phyloP scores from a whole-genome alignment of 2,888 invertebrate species.

The Leptinotarsa haldemani region DNA sequence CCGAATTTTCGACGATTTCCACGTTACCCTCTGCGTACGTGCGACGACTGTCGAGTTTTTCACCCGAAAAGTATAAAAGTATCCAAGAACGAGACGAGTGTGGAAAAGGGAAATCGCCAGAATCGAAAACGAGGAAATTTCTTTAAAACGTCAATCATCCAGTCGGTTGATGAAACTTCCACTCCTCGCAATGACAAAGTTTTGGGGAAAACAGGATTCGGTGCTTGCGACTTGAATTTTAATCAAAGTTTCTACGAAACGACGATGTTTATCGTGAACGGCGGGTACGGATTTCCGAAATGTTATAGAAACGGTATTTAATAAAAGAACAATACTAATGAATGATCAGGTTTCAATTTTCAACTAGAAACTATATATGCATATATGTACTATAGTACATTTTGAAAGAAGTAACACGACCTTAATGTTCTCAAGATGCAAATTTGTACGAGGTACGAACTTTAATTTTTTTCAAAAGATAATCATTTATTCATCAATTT shows the following conservation, averaged over 20 bases:
- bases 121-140: conserved; percentile 55
- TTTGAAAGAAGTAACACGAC: too few relatives aligned
- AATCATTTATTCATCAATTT: too few relatives aligned
- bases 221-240: conserved; percentile 25
- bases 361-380: too few relatives aligned
- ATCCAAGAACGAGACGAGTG: conserved; percentile 15
- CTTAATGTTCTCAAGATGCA: too few relatives aligned
- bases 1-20: conserved; percentile 9
- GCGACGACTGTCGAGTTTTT: conserved; percentile 16
- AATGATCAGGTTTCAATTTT: too few relatives aligned
- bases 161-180: conserved; percentile 50
- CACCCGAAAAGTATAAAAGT: conserved; percentile 15
- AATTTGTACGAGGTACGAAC: too few relatives aligned
- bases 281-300: neutral
- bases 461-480: too few relatives aligned
- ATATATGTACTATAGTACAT: too few relatives aligned
- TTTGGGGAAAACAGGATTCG: conserved; percentile 42
- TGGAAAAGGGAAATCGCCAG: conserved; percentile 53
- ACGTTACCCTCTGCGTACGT: neutral
- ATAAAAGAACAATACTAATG: too few relatives aligned
- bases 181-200: conserved; percentile 51
- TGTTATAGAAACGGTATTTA: neutral
- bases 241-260: conserved; percentile 17
- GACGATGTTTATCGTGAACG: neutral
- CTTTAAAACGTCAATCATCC: conserved; percentile 62